phyloP scores from a whole-genome alignment of 2,888 invertebrate genomes.

The Cremastobaeus sp. region DNA sequence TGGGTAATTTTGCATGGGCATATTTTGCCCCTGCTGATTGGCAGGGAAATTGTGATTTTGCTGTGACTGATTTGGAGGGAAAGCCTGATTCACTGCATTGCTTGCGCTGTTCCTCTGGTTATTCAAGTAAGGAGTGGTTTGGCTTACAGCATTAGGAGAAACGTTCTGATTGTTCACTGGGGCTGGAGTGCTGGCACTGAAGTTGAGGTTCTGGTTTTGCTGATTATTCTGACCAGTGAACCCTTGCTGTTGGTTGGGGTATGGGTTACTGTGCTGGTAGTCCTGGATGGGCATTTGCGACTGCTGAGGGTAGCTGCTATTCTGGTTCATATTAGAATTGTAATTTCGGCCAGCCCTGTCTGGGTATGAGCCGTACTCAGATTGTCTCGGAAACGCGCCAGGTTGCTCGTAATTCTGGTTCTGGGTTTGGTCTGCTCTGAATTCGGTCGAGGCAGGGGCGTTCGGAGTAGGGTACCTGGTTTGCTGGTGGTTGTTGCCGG shows the following conservation, averaged over 20 bases:
- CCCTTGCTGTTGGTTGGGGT: conserved; percentile 69
- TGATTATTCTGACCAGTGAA: conserved; percentile 67
- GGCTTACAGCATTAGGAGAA: conserved; percentile 40
- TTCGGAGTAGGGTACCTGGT: conserved; percentile 31
- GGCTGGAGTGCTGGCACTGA: conserved; percentile 31
- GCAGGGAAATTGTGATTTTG: conserved; percentile 26
- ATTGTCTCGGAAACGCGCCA: conserved; percentile 69
- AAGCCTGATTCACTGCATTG: conserved; percentile 1
- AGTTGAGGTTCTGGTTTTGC: conserved; percentile 66
- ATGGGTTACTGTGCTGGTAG: conserved; percentile 64
- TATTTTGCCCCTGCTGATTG: conserved; percentile 11
- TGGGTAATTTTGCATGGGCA: conserved; percentile 52
- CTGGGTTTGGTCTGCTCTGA: conserved; percentile 68
- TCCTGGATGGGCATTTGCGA: conserved; percentile 69
- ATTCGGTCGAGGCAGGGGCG: conserved; percentile 61
- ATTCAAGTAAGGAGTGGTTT: conserved; percentile 26
- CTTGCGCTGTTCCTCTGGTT: conserved; percentile 38
- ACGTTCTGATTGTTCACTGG: conserved; percentile 63
- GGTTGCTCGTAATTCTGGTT: conserved; percentile 70
- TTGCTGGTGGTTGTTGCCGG: conserved; percentile 53
- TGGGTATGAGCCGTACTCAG: conserved; percentile 69
- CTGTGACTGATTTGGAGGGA: conserved; percentile 1
- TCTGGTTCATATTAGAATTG: conserved; percentile 66
- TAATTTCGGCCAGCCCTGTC: conserved; percentile 71
- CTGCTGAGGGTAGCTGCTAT: conserved; percentile 69